Evolutionary conservation across 23 tunicate genomes (phyloP), one percentile per base, ranked within the genome.

Genomic region (Oikopleura dioica): DNA sequence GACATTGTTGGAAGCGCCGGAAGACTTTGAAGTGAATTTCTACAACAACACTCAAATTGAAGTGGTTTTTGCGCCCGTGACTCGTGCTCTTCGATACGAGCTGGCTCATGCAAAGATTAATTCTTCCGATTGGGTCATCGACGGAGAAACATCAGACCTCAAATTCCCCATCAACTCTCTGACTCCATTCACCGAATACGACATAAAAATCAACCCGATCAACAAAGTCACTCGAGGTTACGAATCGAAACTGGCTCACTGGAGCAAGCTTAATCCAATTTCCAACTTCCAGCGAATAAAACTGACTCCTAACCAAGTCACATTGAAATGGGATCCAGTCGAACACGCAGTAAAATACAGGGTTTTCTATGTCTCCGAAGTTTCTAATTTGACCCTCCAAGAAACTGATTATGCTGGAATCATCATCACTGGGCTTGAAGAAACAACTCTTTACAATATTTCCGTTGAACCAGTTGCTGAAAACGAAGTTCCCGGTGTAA

Each of bases 241-340:
- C 16, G 16, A 44, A 9, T 44, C 55, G 55, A 44, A 9, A 44
- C 9, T 44, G 9, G 16, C 9, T 16, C 55, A 44, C 44, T 75
- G n/a, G 95, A 82, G 50, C 24, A 50, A 72, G 55, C 38, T 21
- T 4, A 68, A 68, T 35, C 78, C 38, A 38, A 38, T 44, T 88
- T 87, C 1, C 87, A 85, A 1, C 76, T 88, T 32, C 85, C 9
- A 44, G 16, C 55, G 16, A 16, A 16, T 16, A 9, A 44, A 44
- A 44, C 55, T 9, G 9, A 44, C 55, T 44, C 55, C 55, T 9
- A 44, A 44, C 16, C 16, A 44, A 44, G 16, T 44, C 16, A 44
- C 16, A 9, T 44, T 44, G 55, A 44, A 44, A 44, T 44, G 55
- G 55, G 9, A 9, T 9, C 16, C 9, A 9, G 55, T 44, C 9